Percentiles rank a stretch among this genome's conserved stretches.
These are phyloP conservation scores for Athene cunicularia DNA, from an alignment of 2,113 vertebrate species.

Conservation along the genomic window DNA sequence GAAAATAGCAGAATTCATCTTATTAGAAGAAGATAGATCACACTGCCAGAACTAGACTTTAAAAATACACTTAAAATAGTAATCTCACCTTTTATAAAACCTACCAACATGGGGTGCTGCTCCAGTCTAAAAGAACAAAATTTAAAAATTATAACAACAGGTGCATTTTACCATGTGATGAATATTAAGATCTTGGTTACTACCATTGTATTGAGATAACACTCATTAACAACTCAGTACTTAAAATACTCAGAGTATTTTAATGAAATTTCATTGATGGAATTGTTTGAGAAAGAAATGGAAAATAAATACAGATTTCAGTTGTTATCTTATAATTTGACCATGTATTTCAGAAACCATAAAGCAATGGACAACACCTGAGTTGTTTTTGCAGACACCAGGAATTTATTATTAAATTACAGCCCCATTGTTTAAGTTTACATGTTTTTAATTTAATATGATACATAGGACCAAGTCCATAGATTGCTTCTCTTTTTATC, in stretches of 20 bases:
- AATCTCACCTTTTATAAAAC: background rate
- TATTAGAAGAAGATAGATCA: background rate
- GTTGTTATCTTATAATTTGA: background rate
- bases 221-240: background rate
- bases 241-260: background rate
- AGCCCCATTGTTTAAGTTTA: background rate
- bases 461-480: background rate
- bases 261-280: background rate
- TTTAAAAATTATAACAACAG: background rate
- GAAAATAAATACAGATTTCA: background rate
- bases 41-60: background rate
- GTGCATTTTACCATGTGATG: background rate
- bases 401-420: background rate
- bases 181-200: background rate
- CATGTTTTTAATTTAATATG: background rate
- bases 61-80: background rate
- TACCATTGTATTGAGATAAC: background rate
- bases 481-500: background rate
- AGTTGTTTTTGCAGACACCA: background rate
- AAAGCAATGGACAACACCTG: background rate
- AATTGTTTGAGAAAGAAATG: background rate
- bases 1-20: background rate
- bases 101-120: background rate
- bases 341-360: background rate
- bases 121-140: background rate